These are phyloP conservation scores for Oncopodura yosiiana DNA, from an alignment of 1,140 invertebrate species.

Conservation along the genomic window DNA sequence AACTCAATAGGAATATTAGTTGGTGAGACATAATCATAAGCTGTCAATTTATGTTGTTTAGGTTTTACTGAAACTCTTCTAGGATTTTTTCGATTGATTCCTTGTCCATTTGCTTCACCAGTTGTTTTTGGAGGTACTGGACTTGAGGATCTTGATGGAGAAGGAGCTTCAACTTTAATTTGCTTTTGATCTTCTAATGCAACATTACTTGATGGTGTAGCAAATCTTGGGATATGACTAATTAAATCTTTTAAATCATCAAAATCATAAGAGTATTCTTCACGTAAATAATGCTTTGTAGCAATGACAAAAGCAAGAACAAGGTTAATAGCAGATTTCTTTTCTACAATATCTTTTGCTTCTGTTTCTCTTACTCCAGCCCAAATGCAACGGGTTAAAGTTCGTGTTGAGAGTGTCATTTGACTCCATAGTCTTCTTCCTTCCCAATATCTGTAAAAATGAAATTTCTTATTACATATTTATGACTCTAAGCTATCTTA, in stretches of 20 bases:
- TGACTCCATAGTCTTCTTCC: conserved; percentile 28
- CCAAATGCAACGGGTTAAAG: conserved; percentile 31
- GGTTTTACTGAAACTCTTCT: neutral
- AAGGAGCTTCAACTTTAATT: conserved; percentile 1
- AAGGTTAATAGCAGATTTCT: conserved; percentile 31
- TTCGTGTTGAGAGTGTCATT: conserved; percentile 32
- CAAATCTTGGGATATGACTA: conserved; percentile 26
- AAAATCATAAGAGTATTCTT: conserved; percentile 33
- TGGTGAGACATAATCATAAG: conserved; percentile 27
- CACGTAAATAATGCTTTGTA: conserved; percentile 28
- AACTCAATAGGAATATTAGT: conserved; percentile 33
- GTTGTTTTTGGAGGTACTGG: neutral
- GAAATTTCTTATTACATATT: conserved; percentile 1
- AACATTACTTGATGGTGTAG: conserved; percentile 26
- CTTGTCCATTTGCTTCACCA: neutral
- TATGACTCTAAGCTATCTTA: neutral
- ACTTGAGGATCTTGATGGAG: neutral
- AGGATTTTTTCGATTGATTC: neutral
- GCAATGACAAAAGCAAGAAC: conserved; percentile 31
- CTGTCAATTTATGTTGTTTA: conserved; percentile 22
- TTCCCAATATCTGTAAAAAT: conserved; percentile 31
- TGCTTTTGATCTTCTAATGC: conserved; percentile 20
- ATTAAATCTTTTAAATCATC: conserved; percentile 26
- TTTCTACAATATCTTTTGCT: conserved; percentile 26
- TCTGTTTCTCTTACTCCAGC: conserved; percentile 20